Conservation (phyloP, 2,888 invertebrate species). For the Cerastis leucographa region DNA sequence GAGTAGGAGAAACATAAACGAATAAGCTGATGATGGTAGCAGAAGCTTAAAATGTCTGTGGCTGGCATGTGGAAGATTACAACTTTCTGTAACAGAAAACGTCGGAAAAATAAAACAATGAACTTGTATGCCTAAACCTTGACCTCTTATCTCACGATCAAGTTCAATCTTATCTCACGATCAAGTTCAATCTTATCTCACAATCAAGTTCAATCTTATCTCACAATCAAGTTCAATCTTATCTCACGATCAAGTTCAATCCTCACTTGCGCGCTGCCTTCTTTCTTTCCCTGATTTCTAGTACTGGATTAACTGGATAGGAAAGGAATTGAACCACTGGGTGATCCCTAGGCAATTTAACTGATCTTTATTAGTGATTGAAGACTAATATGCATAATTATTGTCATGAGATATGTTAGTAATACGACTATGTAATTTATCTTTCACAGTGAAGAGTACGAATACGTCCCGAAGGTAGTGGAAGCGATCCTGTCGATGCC, state of each 20-base stretch:
- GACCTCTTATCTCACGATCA: not conserved
- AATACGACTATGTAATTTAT: not conserved
- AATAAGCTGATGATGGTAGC: not conserved
- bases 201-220: too few species aligned
- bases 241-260: not conserved
- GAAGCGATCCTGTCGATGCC: slow-evolving; percentile 97
- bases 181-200: not conserved
- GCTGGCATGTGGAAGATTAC: not conserved
- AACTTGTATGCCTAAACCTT: not conserved
- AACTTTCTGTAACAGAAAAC: not conserved
- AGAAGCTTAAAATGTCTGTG: not conserved
- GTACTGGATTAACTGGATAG: not conserved
- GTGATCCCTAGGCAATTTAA: not conserved
- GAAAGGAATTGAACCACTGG: not conserved
- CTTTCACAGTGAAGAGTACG: slow-evolving; percentile 94
- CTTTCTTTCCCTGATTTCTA: not conserved
- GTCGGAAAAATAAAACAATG: not conserved
- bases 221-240: not conserved
- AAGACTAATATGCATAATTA: not conserved
- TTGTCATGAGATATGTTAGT: too few species aligned
- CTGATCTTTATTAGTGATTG: not conserved
- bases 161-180: not conserved
- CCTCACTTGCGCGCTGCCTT: not conserved
- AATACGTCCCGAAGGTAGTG: slow-evolving; percentile 97
- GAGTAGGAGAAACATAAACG: slow-evolving; percentile 75